A percentile compares a stretch with the other conserved stretches of the same genome.
phyloP scores from a whole-genome alignment of 2,797 vertebrate species.

The Uromys caudimaculatus region DNA sequence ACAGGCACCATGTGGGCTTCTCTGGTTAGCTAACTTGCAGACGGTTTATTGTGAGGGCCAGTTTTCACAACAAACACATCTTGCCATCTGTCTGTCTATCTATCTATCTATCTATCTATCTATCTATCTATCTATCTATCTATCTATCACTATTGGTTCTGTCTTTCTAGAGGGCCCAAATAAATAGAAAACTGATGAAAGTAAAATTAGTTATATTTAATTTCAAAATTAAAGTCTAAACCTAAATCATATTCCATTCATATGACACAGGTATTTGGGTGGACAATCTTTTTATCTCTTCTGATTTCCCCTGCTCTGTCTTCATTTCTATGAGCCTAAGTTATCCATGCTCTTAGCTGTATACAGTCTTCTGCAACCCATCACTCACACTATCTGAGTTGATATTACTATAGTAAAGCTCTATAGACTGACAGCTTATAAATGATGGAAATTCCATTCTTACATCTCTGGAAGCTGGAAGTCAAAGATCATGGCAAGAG shows the following conservation, averaged over 20 bases:
- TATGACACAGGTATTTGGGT: background rate
- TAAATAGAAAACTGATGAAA: conserved; percentile 5
- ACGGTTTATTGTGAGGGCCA: background rate
- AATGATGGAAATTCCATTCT: background rate
- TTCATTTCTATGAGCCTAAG: background rate
- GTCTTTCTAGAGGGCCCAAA: background rate
- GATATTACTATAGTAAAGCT: background rate
- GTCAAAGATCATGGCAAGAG: too few relatives aligned
- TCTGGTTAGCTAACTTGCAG: background rate
- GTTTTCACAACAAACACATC: background rate
- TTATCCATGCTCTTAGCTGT: background rate
- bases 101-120: background rate
- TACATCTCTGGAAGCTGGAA: background rate
- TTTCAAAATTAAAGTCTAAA: conserved; percentile 1
- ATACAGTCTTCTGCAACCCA: background rate
- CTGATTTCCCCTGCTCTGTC: background rate
- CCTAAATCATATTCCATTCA: background rate
- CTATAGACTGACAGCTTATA: background rate
- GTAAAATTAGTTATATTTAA: background rate
- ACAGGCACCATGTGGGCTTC: background rate
- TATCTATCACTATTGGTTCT: background rate
- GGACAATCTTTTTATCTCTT: background rate
- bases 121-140: background rate
- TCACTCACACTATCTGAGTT: background rate
- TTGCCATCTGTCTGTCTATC: background rate